A percentile compares a stretch with the other conserved stretches of the same genome.
These are phyloP conservation scores for Forbesichthys agassizii DNA, from an alignment of 2,113 vertebrate species.

Conservation along the genomic window DNA sequence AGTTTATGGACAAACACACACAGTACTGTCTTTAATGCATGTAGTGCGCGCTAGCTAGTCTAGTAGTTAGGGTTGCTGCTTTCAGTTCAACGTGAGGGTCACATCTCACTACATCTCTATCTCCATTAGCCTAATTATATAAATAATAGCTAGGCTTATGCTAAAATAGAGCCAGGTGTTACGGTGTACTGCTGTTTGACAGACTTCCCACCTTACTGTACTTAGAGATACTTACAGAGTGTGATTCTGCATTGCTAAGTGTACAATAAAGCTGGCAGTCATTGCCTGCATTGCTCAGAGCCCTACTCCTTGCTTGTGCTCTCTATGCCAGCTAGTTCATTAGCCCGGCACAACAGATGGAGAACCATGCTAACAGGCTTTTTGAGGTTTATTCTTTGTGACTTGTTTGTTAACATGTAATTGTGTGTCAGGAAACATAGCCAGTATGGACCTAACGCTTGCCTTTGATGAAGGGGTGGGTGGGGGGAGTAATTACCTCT, in stretches of 20 bases:
- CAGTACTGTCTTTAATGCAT: neutral
- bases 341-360: conserved; percentile 85
- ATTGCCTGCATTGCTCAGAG: neutral
- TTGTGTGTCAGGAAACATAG: conserved; percentile 89
- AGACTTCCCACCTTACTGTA: too few species aligned
- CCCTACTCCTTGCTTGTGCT: conserved; percentile 37
- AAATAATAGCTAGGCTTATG: too few species aligned
- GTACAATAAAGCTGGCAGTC: neutral
- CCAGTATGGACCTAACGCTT: conserved; percentile 65
- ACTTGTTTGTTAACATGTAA: conserved; percentile 94
- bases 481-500: conserved; percentile 51
- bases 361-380: conserved; percentile 82
- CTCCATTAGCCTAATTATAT: too few species aligned
- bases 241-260: too few species aligned
- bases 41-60: too few species aligned
- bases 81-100: too few species aligned
- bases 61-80: too few species aligned
- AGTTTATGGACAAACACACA: conserved; percentile 13
- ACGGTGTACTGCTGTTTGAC: too few species aligned
- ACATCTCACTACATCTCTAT: too few species aligned
- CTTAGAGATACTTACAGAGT: too few species aligned
- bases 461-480: too few species aligned
- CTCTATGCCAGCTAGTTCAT: conserved; percentile 80
- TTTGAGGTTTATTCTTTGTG: conserved; percentile 91
- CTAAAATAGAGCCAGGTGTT: too few species aligned